Conservation (phyloP, 2,888 invertebrate species). For the Agonopterix alstromeriana region DNA sequence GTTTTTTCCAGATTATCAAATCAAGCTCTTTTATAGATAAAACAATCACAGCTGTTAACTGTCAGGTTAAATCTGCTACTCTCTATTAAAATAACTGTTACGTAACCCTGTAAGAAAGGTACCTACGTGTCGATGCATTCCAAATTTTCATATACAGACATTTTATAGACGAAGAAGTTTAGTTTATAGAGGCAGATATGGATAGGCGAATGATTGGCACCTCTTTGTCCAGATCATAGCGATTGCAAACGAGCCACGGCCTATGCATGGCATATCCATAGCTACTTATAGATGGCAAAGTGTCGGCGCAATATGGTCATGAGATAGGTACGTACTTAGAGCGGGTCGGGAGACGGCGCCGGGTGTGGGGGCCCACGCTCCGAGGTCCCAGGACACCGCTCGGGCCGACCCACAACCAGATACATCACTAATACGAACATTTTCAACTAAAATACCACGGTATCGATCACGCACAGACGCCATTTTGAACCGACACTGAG, state of each 20-base stretch:
- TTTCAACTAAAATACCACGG: conserved; percentile 68
- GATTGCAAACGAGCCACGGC: conserved; percentile 29
- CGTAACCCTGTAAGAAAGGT: conserved; percentile 31
- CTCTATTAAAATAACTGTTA: conserved; percentile 15
- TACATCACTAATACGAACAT: conserved; percentile 67
- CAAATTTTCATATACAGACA: conserved; percentile 24
- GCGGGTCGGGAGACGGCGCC: conserved; percentile 57
- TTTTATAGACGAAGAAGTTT: conserved; percentile 23
- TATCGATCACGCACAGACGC: conserved; percentile 76
- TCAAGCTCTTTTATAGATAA: too few relatives aligned
- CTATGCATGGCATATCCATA: conserved; percentile 44
- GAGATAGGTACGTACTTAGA: conserved; percentile 72
- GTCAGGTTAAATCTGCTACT: neutral
- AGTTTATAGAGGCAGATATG: conserved; percentile 35
- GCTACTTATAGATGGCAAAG: conserved; percentile 45
- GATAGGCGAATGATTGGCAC: conserved; percentile 33
- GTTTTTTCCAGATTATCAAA: conserved; percentile 10
- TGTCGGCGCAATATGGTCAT: conserved; percentile 70
- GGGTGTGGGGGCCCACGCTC: conserved; percentile 52
- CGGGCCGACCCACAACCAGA: conserved; percentile 68
- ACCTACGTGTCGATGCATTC: conserved; percentile 29
- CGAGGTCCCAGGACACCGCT: conserved; percentile 59
- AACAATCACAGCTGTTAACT: neutral
- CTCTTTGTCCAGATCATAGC: conserved; percentile 30
- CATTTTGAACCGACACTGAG: conserved; percentile 76